Percentiles rank a stretch among this genome's conserved stretches.
Evolutionary conservation across 2,113 vertebrate species (phyloP).

Genomic region (Nothocercus julius): DNA sequence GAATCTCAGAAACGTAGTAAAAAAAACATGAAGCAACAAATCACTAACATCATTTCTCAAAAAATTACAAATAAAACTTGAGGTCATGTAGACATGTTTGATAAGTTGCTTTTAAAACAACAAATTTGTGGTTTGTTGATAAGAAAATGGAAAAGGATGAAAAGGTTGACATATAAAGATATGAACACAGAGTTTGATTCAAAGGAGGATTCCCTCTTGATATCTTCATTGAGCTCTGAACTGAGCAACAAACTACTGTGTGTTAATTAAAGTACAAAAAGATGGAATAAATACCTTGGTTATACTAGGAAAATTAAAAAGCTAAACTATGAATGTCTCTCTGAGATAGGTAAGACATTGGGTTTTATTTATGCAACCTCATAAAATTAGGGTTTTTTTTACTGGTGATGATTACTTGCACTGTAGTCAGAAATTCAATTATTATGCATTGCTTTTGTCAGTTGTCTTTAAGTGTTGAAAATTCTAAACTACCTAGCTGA

Average conservation of each 20-base stretch:
- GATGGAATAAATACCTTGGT: background rate
- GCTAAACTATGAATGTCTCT: accelerated
- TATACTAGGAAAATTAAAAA: background rate
- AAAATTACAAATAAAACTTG: background rate
- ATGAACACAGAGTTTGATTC: background rate
- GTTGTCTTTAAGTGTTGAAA: background rate
- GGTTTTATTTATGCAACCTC: background rate
- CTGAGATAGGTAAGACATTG: background rate
- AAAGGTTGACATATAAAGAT: background rate
- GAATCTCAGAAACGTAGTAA: background rate
- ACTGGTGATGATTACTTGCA: too few species aligned
- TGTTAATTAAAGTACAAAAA: background rate
- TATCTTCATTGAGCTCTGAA: background rate
- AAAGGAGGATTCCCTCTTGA: background rate
- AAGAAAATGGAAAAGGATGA: background rate
- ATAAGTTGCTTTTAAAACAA: background rate
- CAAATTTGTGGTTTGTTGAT: background rate
- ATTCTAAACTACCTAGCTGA: background rate
- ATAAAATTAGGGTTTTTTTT: background rate
- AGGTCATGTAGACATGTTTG: background rate
- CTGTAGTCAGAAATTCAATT: background rate
- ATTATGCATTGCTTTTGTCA: background rate
- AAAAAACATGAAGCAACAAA: background rate
- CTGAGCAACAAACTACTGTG: background rate
- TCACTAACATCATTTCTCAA: background rate